Evolutionary conservation across 2,888 invertebrate genomes (phyloP), one percentile per base, ranked within the genome.

Genomic region (Gastrophysa polygoni): DNA sequence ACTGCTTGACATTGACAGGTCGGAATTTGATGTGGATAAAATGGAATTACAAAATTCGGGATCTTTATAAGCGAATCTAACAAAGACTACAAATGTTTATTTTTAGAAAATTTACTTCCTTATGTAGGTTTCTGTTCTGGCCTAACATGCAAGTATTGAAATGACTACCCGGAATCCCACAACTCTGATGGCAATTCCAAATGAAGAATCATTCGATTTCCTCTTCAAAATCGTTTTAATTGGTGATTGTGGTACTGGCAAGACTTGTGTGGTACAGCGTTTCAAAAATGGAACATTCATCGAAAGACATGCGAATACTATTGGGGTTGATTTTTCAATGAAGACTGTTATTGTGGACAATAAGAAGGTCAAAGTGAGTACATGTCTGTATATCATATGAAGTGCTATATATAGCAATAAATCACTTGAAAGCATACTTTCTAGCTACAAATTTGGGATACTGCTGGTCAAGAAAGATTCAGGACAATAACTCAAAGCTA

Each of bases 251-350:
- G 92, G 92, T 21, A 91, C 93, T 29, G 94, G 96, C 24, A 96
- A 96, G 85, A 96, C 96, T 66, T 96, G 91, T 87, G 93, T 98
- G 71, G 96, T 98, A 63, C 96, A 97, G 82, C 88, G 97, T 72
- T 93, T 98, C 82, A 95, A 95, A 82, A 95, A 95, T 65, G 98
- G 97, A 63, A 95, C 94, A 73, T 98, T 95, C 79, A 91, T 96
- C 70, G 97, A 98, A 83, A 87, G 93, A 71, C 96, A 97, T 83
- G 96, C 96, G 62, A 96, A 94, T 80, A 98, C 98, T 50, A 98
- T 98, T 78, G 97, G 97, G 68, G 97, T 98, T 59, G 97, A 98
- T 83, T 98, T 98, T 85, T 96, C 96, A 65, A 98, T 97, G 96
- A 97, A 97, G 88, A 97, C 96, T 57, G 88, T 98, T 43, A 86